Conservation (phyloP, 2,888 invertebrate species). For the Exocentrus adspersus region DNA sequence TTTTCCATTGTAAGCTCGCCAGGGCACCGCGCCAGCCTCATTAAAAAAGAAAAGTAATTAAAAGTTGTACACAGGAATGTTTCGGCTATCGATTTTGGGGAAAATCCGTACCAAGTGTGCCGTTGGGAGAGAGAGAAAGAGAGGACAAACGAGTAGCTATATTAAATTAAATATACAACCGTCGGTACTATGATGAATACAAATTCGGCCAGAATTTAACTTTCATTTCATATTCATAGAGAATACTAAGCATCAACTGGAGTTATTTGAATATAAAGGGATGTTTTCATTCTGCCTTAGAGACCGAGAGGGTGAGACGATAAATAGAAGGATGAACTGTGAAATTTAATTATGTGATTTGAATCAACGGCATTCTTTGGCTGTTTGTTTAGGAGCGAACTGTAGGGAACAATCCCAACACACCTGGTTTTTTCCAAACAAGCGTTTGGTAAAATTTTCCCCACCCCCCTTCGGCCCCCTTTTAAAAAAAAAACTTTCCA, state of each 20-base stretch:
- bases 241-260: constrained; percentile 51
- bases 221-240: constrained; percentile 56
- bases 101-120: constrained; percentile 41
- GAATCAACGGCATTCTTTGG: not conserved
- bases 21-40: constrained; percentile 30
- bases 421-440: no score
- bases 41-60: constrained; percentile 49
- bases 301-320: constrained; percentile 34
- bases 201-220: constrained; percentile 53
- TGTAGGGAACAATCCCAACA: not conserved
- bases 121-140: constrained; percentile 5
- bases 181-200: constrained; percentile 53
- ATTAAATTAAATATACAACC: constrained; percentile 54
- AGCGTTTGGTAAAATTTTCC: no score
- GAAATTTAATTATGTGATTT: constrained; percentile 39
- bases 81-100: constrained; percentile 38
- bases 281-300: constrained; percentile 44
- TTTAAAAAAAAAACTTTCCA: no score
- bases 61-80: constrained; percentile 44
- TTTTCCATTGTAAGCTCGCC: constrained; percentile 17
- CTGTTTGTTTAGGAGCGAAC: not conserved
- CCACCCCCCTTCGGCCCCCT: no score
- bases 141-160: constrained; percentile 35
- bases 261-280: constrained; percentile 55
- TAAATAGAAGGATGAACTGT: constrained; percentile 38